Percentiles rank a stretch among this genome's conserved stretches.
Evolutionary conservation across 2,888 invertebrate genomes (phyloP).

Genomic region (Drosophila neoperkinsi): DNA sequence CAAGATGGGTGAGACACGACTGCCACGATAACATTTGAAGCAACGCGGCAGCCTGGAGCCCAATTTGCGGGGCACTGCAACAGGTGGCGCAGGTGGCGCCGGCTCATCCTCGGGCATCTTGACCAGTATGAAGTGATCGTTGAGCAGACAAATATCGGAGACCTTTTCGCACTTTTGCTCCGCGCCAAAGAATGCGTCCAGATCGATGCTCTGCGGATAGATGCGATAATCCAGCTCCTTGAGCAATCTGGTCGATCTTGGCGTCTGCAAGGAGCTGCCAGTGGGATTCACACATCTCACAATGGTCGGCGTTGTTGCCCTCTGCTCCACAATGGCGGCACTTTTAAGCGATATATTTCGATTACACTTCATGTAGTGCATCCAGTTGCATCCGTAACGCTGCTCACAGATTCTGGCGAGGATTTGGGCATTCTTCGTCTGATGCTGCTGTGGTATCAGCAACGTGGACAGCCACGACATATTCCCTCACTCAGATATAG

Average conservation of each 20-base stretch:
- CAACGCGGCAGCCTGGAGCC: slow-evolving; percentile 57
- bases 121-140: slow-evolving; percentile 83
- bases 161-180: slow-evolving; percentile 66
- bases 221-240: slow-evolving; percentile 62
- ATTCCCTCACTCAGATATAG: slow-evolving; percentile 12
- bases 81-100: not conserved
- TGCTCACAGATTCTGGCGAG: slow-evolving; percentile 43
- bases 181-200: slow-evolving; percentile 72
- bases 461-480: slow-evolving; percentile 50
- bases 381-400: slow-evolving; percentile 33
- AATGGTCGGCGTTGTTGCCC: not conserved
- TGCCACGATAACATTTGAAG: slow-evolving; percentile 65
- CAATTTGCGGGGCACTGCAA: slow-evolving; percentile 12
- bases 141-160: slow-evolving; percentile 81
- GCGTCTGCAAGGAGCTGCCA: slow-evolving; percentile 16
- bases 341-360: slow-evolving; percentile 30
- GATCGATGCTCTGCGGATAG: slow-evolving; percentile 72
- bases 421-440: slow-evolving; percentile 31
- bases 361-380: slow-evolving; percentile 31
- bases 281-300: slow-evolving; percentile 33
- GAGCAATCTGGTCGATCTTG: slow-evolving; percentile 18
- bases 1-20: slow-evolving; percentile 65
- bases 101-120: slow-evolving; percentile 70
- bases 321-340: slow-evolving; percentile 21
- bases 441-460: slow-evolving; percentile 51